Evolutionary conservation across 2,797 vertebrate genomes (phyloP), one percentile per base, ranked within the genome.

Genomic region (Cebuella pygmaea): DNA sequence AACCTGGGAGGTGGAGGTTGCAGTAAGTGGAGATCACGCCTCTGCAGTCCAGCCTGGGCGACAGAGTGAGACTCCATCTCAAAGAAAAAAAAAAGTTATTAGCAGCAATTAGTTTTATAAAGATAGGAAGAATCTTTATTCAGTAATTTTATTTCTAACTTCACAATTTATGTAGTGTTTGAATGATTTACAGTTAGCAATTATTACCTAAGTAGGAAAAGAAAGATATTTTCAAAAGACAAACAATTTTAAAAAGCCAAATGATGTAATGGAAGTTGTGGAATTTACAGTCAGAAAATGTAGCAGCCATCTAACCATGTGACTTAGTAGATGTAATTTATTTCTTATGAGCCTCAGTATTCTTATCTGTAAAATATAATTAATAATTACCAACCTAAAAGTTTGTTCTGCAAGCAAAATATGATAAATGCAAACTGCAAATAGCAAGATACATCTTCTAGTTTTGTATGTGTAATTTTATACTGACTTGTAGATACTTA

Each of bases 191-290:
- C 27, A 89, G 11, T 78, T 41, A 70, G 22, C 9, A 80, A 55
- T 70, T 92, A 46, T 46, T 72, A 86, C 36, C 19, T 82, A 9
- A 36, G 93, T 93, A 82, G 13, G n/a, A 88, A 90, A 95, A 82
- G 39, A 52, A 17, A 46, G 12, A 39, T 12, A 46, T 88, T 90
- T 80, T 79, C 24, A 57, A 92, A 90, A 88, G 46, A 27, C 12
- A 64, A 88, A 74, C 27, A 41, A 79, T 50, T 67, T 67, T 79
- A 41, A 86, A 67, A 55, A 90, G 19, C 27, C 22, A 80, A 57
- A 8, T 64, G 36, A 64, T 83, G 2, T 80, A 74, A 82, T 24
- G 15, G 22, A 48, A 92, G 26, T 64, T 70, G 52, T 61, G 26
- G 55, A 89, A 80, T 74, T 85, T 33, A 52, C n/a, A 57, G 30